Conservation (phyloP, 2,797 vertebrate genomes). For the Gymnothorax reevesii region DNA sequence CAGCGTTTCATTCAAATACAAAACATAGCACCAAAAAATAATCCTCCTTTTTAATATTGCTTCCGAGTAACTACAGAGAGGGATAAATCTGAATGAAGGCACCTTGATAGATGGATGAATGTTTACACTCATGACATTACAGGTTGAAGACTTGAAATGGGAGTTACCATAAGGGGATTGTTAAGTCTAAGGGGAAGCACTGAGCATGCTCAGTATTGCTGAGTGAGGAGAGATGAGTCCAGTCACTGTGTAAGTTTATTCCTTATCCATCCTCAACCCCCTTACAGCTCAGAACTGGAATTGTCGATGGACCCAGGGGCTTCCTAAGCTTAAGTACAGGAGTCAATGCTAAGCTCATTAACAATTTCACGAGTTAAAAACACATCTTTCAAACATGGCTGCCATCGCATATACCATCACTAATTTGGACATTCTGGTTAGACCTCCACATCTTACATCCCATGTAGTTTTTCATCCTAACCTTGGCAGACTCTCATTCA, state of each 20-base stretch:
- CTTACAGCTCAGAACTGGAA: background rate
- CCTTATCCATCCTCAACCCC: background rate
- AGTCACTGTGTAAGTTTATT: background rate
- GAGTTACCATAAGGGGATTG: background rate
- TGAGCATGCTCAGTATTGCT: slow-evolving; percentile 18
- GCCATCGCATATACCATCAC: background rate
- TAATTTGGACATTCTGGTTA: background rate
- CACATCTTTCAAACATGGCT: background rate
- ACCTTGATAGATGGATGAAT: slow-evolving; percentile 28
- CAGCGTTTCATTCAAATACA: slow-evolving; percentile 37
- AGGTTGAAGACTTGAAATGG: slow-evolving; percentile 23
- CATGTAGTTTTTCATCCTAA: background rate
- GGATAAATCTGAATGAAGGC: slow-evolving; percentile 30
- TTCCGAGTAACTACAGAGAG: slow-evolving; percentile 28
- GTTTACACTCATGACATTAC: slow-evolving; percentile 20
- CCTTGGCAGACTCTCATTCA: background rate
- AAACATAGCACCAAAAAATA: slow-evolving; percentile 38
- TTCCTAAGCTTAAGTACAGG: background rate
- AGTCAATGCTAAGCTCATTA: background rate
- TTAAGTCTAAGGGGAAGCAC: slow-evolving; percentile 20
- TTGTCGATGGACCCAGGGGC: too few relatives aligned
- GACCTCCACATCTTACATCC: too few relatives aligned
- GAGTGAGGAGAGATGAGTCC: background rate
- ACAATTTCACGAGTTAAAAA: background rate
- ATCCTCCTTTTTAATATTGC: slow-evolving; percentile 37